Conservation (phyloP, 2,888 invertebrate genomes). For the Sceliomorpha sp. region DNA sequence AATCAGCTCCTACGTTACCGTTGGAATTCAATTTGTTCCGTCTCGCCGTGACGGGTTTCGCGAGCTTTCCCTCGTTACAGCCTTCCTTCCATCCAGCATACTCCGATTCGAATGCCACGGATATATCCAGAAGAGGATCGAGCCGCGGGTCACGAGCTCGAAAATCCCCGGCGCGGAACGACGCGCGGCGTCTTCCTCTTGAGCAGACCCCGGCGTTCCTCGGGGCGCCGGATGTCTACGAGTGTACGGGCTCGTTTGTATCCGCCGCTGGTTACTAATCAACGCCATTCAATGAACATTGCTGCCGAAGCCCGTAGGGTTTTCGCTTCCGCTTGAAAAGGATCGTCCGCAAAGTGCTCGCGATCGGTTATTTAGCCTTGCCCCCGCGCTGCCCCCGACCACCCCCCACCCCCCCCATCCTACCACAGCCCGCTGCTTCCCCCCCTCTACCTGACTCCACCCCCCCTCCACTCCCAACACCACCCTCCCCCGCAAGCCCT, state of each 20-base stretch:
- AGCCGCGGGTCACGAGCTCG: neutral
- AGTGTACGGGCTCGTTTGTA: slow-evolving; percentile 40
- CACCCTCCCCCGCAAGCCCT: too few relatives aligned
- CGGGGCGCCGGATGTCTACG: slow-evolving; percentile 1
- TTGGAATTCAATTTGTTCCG: slow-evolving; percentile 69
- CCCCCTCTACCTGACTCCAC: too few relatives aligned
- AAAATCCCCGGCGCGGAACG: neutral
- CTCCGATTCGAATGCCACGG: slow-evolving; percentile 9
- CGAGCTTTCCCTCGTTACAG: slow-evolving; percentile 62
- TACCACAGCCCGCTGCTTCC: too few relatives aligned
- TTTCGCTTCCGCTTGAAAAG: slow-evolving; percentile 53
- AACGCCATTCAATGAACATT: slow-evolving; percentile 59
- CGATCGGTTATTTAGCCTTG: slow-evolving; percentile 54
- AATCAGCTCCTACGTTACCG: slow-evolving; percentile 65
- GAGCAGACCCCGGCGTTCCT: slow-evolving; percentile 4
- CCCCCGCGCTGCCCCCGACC: too few relatives aligned
- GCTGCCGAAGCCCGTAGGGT: neutral
- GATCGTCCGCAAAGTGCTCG: slow-evolving; percentile 55
- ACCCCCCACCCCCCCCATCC: too few relatives aligned
- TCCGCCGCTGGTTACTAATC: slow-evolving; percentile 60
- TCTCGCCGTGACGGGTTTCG: slow-evolving; percentile 52
- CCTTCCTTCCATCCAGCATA: slow-evolving; percentile 31
- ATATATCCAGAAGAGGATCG: neutral
- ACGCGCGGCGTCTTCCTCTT: slow-evolving; percentile 5
- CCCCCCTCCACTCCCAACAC: too few relatives aligned